Base-by-base conservation (phyloP, 2,797 vertebrate species). In the Alcedo quadribrachys region DNA sequence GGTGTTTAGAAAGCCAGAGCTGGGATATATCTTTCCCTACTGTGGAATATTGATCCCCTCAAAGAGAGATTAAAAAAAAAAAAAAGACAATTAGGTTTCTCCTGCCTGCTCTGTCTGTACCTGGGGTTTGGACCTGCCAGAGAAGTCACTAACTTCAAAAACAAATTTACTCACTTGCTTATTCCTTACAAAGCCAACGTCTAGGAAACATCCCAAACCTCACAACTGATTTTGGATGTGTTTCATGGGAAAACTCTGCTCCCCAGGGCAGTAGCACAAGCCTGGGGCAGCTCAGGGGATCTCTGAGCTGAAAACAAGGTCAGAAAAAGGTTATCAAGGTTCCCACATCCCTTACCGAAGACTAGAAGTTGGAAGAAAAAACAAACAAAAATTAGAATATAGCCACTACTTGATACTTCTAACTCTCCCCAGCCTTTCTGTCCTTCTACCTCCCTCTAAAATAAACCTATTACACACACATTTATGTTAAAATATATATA, bases 1-100 rank as follows among this genome's bases (percentile, higher is more conserved):
- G 80, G 33, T 95, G 76, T 54, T 93, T 79, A 81, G 74, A 92
- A 94, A 95, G 57, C 55, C 57, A 24, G 51, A 60, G 68, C 53
- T 78, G 87, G 63, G 68, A 37, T 71, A 62, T 4, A 27, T 12
- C 51, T 33, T 43, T n/a, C 57, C 71, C 81, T 25, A 3, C 53
- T 3, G 10, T 25, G 54, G 22, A 89, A 50, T 77, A 94, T 35
- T 15, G 91, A 92, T 85, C 37, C n/a, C 37, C 40, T 48, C 42
- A 57, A 68, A 13, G 45, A 62, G 60, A 40, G 37, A 40, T 40
- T 40, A 62, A 51, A 77, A 55, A 66, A 54, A 74, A 46, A 74
- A 55, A 61, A 42, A 74, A 67, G 14, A 43, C 55, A 93, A 77
- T 32, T 0, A 25, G 3, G 21, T 70, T 57, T 45, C 42, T 65